These are phyloP conservation scores for Epinephelus lanceolatus DNA, from an alignment of 2,113 vertebrate genomes.

Conservation along the genomic window DNA sequence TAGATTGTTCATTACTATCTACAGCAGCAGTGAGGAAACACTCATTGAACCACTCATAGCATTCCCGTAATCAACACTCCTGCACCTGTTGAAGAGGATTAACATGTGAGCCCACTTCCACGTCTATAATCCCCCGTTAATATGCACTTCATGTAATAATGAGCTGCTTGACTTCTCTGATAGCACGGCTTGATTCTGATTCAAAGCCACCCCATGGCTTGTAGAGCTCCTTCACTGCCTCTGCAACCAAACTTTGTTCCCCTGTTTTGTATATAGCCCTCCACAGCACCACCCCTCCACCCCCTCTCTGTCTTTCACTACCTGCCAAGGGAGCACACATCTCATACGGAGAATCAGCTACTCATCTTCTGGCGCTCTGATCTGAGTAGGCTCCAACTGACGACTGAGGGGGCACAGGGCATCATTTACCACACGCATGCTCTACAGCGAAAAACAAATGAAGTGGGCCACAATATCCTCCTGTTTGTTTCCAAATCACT, in stretches of 20 bases:
- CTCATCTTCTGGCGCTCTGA: slow-evolving; percentile 42
- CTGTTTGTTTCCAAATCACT: slow-evolving; percentile 7
- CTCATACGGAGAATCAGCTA: slow-evolving; percentile 29
- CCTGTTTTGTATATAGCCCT: slow-evolving; percentile 33
- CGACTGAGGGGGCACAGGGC: slow-evolving; percentile 28
- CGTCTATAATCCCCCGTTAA: slow-evolving; percentile 70
- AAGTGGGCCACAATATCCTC: neutral
- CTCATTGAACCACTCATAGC: slow-evolving; percentile 29
- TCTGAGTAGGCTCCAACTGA: slow-evolving; percentile 43
- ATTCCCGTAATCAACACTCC: slow-evolving; percentile 60
- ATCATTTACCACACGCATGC: slow-evolving; percentile 21
- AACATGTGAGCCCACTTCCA: slow-evolving; percentile 62
- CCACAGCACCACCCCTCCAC: neutral
- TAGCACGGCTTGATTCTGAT: slow-evolving; percentile 67
- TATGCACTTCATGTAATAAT: slow-evolving; percentile 71
- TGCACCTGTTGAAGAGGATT: slow-evolving; percentile 74
- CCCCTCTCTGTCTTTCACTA: slow-evolving; percentile 38
- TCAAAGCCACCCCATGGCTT: slow-evolving; percentile 47
- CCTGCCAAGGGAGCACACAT: slow-evolving; percentile 34
- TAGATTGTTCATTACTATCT: slow-evolving; percentile 24
- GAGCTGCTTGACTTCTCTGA: slow-evolving; percentile 74
- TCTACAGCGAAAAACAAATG: slow-evolving; percentile 12
- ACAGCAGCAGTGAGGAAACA: slow-evolving; percentile 37
- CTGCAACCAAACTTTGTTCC: slow-evolving; percentile 44
- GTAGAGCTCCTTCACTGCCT: slow-evolving; percentile 28